Conservation (phyloP, 2,797 vertebrate species). For the Paguma larvata region DNA sequence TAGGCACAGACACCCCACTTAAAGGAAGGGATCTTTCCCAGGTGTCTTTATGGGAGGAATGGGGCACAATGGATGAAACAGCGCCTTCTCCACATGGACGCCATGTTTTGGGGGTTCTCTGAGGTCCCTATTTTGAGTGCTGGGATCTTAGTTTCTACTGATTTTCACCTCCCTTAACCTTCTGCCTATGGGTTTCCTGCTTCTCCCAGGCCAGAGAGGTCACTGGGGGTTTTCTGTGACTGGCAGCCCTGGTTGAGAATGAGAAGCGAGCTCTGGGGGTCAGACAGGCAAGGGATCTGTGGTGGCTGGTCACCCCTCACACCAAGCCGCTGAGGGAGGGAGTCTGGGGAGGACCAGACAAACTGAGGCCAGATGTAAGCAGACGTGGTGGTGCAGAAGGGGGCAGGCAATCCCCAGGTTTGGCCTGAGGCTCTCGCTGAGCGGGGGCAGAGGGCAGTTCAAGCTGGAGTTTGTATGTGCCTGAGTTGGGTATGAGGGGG, state of each 20-base stretch:
- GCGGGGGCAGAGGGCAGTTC: not conserved
- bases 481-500: not conserved
- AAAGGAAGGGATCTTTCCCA: not conserved
- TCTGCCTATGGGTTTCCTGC: too few species aligned
- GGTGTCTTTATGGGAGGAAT: not conserved
- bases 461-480: not conserved
- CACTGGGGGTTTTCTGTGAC: not conserved
- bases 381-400: not conserved
- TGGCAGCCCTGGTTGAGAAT: not conserved
- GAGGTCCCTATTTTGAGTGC: not conserved
- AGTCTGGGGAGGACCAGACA: not conserved
- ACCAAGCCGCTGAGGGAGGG: not conserved
- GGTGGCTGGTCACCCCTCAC: not conserved
- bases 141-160: not conserved
- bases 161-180: not conserved
- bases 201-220: not conserved
- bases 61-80: not conserved
- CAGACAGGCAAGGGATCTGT: not conserved
- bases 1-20: not conserved
- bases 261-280: not conserved
- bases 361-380: not conserved
- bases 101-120: not conserved
- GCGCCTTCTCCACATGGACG: not conserved
- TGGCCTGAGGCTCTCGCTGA: not conserved
- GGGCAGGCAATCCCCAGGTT: not conserved